A percentile compares a stretch with the other conserved stretches of the same genome.
phyloP scores from a whole-genome alignment of 1,140 invertebrate species.

The Drosophila bifasciata region DNA sequence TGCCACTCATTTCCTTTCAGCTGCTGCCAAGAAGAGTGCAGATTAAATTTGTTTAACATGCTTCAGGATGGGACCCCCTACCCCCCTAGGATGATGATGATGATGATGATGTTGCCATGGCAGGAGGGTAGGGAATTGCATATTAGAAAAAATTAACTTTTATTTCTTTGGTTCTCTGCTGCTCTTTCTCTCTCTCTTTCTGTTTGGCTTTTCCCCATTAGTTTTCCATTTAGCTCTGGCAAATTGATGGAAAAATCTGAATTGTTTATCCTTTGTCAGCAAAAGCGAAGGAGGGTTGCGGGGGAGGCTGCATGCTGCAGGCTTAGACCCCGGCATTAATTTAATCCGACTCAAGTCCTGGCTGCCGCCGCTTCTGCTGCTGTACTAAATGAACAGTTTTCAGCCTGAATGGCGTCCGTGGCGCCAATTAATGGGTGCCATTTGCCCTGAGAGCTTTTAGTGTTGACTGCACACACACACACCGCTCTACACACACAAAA shows the following conservation, averaged over 20 bases:
- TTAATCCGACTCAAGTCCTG: slow-evolving; percentile 44
- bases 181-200: background rate
- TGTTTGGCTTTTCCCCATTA: slow-evolving; percentile 6
- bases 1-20: slow-evolving; percentile 42
- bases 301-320: background rate
- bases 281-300: background rate
- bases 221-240: slow-evolving; percentile 37
- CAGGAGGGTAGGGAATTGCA: slow-evolving; percentile 53
- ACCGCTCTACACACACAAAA: too few species aligned
- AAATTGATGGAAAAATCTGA: slow-evolving; percentile 73
- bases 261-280: slow-evolving; percentile 57
- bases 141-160: slow-evolving; percentile 81
- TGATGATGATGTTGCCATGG: too few species aligned
- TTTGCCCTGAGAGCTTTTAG: slow-evolving; percentile 9
- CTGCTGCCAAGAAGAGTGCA: slow-evolving; percentile 74
- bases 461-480: slow-evolving; percentile 9
- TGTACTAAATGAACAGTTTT: slow-evolving; percentile 55
- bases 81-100: background rate
- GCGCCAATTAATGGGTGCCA: slow-evolving; percentile 34
- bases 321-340: slow-evolving; percentile 36
- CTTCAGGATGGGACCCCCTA: slow-evolving; percentile 47
- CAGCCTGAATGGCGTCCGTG: slow-evolving; percentile 29
- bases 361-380: background rate
- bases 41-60: slow-evolving; percentile 83
- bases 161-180: slow-evolving; percentile 34